phyloP scores from a whole-genome alignment of 2,797 vertebrate genomes.

The Limosa lapponica region DNA sequence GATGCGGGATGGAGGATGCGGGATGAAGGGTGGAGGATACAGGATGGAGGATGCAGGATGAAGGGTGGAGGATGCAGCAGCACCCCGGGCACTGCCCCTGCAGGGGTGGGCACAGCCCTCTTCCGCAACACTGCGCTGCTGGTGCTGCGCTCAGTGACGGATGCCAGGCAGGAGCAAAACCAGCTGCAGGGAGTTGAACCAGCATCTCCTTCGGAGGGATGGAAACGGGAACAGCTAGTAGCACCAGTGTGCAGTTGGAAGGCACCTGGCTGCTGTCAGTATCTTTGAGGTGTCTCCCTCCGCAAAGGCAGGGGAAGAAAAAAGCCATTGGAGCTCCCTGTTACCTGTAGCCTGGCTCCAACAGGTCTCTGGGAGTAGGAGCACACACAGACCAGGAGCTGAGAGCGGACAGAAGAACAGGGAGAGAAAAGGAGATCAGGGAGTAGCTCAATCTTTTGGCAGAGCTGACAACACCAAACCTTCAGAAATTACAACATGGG shows the following conservation, averaged over 20 bases:
- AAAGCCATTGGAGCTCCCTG: background rate
- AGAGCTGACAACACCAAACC: background rate
- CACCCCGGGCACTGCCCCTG: background rate
- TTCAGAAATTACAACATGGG: background rate
- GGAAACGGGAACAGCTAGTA: background rate
- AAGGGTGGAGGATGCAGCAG: background rate
- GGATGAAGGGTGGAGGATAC: too few species aligned
- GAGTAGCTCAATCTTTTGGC: background rate
- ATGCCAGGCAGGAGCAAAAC: background rate
- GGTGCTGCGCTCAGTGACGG: background rate
- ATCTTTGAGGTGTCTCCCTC: background rate
- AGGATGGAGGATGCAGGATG: too few species aligned
- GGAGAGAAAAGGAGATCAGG: background rate
- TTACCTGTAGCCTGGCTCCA: background rate
- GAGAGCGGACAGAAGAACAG: background rate
- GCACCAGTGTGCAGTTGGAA: background rate
- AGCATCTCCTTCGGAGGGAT: too few species aligned
- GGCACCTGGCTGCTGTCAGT: background rate
- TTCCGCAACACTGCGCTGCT: background rate
- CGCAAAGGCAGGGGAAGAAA: background rate
- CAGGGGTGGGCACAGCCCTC: background rate
- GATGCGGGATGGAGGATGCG: background rate
- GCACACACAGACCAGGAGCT: fast-evolving
- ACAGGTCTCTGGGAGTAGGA: fast-evolving
- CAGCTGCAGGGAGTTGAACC: background rate